Base-by-base conservation (phyloP, 2,797 vertebrate species). In the Acanthurus lineatus region DNA sequence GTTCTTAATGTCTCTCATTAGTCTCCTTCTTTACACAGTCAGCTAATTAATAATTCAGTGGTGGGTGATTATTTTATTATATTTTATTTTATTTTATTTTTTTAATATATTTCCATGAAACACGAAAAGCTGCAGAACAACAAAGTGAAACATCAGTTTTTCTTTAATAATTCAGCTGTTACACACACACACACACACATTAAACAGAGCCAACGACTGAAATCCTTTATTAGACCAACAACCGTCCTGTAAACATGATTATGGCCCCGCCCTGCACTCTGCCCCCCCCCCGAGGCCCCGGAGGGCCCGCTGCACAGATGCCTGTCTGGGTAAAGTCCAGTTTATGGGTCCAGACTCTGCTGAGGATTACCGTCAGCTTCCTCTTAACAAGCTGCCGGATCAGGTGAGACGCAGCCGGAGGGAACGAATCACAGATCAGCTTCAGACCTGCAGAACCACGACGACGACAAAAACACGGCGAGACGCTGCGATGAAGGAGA, bases 181-280 rank as follows among this genome's bases (percentile, higher is more conserved):
- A 45, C 3, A 42, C 53, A 54, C 28, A 32, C 28, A 32, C 28
- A 32, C 28, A 32, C 28, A 4, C 28, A 32, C 28, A 32, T 88
- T 67, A 82, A 28, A 57, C 73, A 14, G 40, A 71, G 45, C 44
- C 56, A 44, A 22, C 6, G 25, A 63, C 62, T 69, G 2, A 57
- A 59, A 62, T 72, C 78, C 54, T 67, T 84, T 70, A 82, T 87
- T 81, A 86, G 68, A 9, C 54, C 75, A 84, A 88, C 4, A 72
- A 58, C 16, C 35, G 12, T 66, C 54, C 76, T 58, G 65, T 76
- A 81, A 86, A 86, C 62, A 6, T 14, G 75, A 79, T 62, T 1
- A 9, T n/a, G 15, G 47, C 69, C 40, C 75, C 7, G 20, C 79
- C 79, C 60, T 8, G 40, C 63, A 0, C 69, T 56, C 28, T n/a